Conservation (phyloP, 1,140 invertebrate genomes). For the Zophobas morio region DNA sequence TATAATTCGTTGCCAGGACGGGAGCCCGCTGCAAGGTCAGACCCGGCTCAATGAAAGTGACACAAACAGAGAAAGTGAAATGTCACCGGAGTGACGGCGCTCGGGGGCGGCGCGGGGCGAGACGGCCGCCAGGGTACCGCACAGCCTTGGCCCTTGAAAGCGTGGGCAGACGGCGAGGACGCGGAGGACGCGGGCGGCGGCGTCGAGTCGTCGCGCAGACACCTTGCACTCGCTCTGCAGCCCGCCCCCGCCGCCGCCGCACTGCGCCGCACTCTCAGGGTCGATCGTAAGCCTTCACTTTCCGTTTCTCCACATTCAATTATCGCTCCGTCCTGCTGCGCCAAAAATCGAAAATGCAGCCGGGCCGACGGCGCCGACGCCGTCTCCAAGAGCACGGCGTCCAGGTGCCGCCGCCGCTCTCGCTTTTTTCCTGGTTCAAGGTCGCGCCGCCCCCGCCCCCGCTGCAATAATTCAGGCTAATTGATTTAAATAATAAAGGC, state of each 20-base stretch:
- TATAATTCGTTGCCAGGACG: constrained; percentile 35
- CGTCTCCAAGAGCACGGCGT: neutral
- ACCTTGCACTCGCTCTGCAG: constrained; percentile 64
- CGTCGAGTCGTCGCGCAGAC: constrained; percentile 69
- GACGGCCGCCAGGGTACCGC: constrained; percentile 36
- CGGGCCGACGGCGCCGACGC: constrained; percentile 21
- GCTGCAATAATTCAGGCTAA: constrained; percentile 20
- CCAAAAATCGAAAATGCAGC: constrained; percentile 45
- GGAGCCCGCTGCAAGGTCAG: constrained; percentile 32
- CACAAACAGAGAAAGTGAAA: constrained; percentile 46
- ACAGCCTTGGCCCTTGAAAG: constrained; percentile 60
- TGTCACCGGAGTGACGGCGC: constrained; percentile 44
- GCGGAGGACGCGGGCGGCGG: constrained; percentile 62
- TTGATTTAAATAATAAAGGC: constrained; percentile 36
- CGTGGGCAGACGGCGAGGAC: constrained; percentile 63
- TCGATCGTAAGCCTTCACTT: constrained; percentile 57
- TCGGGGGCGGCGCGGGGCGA: constrained; percentile 25
- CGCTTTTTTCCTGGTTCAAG: neutral
- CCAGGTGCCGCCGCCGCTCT: constrained; percentile 11
- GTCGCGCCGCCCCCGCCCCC: neutral
- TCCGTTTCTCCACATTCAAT: constrained; percentile 56
- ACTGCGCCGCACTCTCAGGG: constrained; percentile 52
- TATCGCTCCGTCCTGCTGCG: constrained; percentile 35
- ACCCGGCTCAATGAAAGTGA: constrained; percentile 42
- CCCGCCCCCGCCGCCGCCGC: constrained; percentile 52